phyloP scores from a whole-genome alignment of 1,140 invertebrate species.

The Teleogryllus occipitalis region DNA sequence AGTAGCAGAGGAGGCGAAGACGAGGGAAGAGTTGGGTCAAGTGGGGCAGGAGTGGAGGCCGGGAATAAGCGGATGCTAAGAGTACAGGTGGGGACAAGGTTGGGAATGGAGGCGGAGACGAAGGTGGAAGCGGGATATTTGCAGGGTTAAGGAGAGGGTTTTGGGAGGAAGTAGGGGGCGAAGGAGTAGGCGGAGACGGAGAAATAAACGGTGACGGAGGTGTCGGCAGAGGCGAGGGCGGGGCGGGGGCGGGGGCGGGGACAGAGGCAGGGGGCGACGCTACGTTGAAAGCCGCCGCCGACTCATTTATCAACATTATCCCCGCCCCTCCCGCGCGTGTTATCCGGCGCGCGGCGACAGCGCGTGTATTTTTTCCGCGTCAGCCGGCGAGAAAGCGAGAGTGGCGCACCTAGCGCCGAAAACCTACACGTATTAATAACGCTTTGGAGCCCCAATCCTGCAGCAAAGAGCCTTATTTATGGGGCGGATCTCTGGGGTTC shows the following conservation, averaged over 20 bases:
- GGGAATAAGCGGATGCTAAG: too few species aligned
- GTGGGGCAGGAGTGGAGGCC: too few species aligned
- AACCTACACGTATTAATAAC: constrained; percentile 1
- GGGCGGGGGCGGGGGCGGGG: too few species aligned
- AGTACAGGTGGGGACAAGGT: too few species aligned
- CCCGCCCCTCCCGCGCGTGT: background rate
- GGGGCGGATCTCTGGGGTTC: too few species aligned
- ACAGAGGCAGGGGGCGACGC: background rate
- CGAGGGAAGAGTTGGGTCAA: too few species aligned
- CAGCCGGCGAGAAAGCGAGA: background rate
- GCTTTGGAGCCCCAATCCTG: background rate
- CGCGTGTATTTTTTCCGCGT: background rate
- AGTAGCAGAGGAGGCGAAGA: too few species aligned
- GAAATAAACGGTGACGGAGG: background rate
- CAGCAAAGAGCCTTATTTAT: background rate
- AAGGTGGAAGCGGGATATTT: too few species aligned
- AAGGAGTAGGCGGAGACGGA: background rate
- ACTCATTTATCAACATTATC: background rate
- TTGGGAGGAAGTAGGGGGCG: too few species aligned
- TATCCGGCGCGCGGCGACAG: background rate
- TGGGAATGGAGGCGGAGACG: too few species aligned
- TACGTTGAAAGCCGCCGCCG: background rate
- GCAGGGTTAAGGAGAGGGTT: too few species aligned
- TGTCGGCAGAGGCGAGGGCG: background rate
- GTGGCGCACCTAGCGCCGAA: background rate